phyloP scores from a whole-genome alignment of 2,113 vertebrate genomes.

The Trematomus loennbergii region DNA sequence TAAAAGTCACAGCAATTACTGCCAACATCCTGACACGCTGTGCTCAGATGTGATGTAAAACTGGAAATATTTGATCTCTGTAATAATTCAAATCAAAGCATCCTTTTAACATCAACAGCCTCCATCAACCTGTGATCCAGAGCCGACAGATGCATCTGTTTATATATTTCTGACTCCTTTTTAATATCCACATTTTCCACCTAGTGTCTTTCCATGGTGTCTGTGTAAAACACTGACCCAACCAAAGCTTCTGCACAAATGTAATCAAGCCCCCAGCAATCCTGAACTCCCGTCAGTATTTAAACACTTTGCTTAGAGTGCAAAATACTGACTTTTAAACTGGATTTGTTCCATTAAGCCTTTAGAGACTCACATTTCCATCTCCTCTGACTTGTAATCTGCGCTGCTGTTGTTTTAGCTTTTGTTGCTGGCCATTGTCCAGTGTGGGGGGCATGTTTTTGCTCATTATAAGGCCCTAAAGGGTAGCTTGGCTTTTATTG shows the following conservation, averaged over 20 bases:
- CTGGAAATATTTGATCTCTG: conserved; percentile 34
- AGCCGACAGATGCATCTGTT: conserved; percentile 56
- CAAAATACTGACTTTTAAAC: background rate
- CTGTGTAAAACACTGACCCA: conserved; percentile 14
- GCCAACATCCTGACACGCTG: conserved; percentile 26
- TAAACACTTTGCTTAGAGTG: background rate
- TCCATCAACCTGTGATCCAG: conserved; percentile 64
- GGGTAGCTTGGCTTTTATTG: no score
- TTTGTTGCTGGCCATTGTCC: background rate
- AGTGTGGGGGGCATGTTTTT: background rate
- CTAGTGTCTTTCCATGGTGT: conserved; percentile 6
- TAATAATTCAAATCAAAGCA: conserved; percentile 57
- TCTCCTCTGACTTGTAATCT: background rate
- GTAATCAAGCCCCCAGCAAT: background rate
- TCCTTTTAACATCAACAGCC: conserved; percentile 50
- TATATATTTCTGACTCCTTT: conserved; percentile 25
- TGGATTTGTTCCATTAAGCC: background rate
- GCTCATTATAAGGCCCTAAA: no score
- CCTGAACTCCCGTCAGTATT: background rate
- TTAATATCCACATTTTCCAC: conserved; percentile 48
- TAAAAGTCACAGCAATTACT: conserved; percentile 26
- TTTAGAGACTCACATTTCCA: background rate
- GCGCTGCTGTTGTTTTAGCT: background rate
- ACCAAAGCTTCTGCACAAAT: background rate
- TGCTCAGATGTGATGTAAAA: conserved; percentile 25